phyloP scores from a whole-genome alignment of 2,888 invertebrate genomes.

The Trichopoda pennipes region DNA sequence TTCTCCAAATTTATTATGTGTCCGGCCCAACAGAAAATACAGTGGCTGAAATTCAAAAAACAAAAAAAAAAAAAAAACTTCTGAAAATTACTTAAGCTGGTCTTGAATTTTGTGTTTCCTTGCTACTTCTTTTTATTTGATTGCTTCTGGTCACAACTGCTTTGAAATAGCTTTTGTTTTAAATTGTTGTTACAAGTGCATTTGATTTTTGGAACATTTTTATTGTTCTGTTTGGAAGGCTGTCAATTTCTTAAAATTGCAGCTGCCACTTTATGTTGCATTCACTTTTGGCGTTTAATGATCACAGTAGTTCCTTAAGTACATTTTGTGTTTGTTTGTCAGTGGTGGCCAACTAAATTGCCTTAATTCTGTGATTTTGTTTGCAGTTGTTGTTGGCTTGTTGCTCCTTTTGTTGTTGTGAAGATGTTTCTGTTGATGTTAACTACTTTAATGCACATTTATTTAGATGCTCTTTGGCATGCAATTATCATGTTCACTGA shows the following conservation, averaged over 20 bases:
- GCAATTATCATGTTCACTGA: constrained; percentile 68
- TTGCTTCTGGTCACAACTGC: constrained; percentile 62
- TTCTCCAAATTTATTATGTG: constrained; percentile 23
- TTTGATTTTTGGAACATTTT: constrained; percentile 49
- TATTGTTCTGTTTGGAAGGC: constrained; percentile 63
- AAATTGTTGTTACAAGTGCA: constrained; percentile 10
- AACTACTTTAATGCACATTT: constrained; percentile 67
- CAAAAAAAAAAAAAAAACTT: constrained; percentile 18
- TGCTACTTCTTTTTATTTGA: constrained; percentile 50
- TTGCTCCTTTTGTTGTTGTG: constrained; percentile 45
- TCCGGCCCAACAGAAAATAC: constrained; percentile 14
- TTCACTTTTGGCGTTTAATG: constrained; percentile 68
- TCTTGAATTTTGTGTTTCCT: constrained; percentile 45
- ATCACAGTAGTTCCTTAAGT: constrained; percentile 55
- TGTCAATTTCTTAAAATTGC: constrained; percentile 72
- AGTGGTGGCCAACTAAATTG: constrained; percentile 54
- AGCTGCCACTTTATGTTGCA: constrained; percentile 74
- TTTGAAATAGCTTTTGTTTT: constrained; percentile 46
- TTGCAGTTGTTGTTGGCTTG: constrained; percentile 1
- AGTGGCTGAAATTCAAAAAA: constrained; percentile 44
- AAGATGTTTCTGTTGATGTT: constrained; percentile 63
- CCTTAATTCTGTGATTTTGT: constrained; percentile 61
- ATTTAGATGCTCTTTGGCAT: constrained; percentile 65
- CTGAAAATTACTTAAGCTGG: constrained; percentile 51
- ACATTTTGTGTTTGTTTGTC: constrained; percentile 26